Percentiles rank a stretch among this genome's conserved stretches.
These are phyloP conservation scores for Chionis minor DNA, from an alignment of 2,113 vertebrate genomes.

Conservation along the genomic window DNA sequence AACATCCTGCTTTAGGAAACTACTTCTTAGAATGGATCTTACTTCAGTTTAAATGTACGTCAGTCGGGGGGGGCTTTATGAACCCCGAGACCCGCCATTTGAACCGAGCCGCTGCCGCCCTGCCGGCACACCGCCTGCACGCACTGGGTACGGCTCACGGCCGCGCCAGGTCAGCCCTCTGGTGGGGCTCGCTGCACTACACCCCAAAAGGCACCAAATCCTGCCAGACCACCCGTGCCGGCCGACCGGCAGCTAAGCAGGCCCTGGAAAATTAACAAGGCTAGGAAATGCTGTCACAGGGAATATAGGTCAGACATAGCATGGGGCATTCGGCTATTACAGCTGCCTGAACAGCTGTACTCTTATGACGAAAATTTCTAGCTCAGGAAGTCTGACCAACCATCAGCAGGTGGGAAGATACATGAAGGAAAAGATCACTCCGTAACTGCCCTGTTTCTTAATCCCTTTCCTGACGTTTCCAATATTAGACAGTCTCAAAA, in stretches of 20 bases:
- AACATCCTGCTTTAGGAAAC: neutral
- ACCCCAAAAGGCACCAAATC: neutral
- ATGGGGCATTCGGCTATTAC: neutral
- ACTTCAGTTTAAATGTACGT: accelerated
- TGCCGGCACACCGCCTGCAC: accelerated
- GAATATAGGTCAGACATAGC: neutral
- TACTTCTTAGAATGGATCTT: neutral
- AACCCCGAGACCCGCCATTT: neutral
- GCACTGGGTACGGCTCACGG: accelerated
- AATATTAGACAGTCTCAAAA: neutral
- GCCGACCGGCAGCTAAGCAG: too few relatives aligned
- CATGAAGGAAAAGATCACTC: neutral
- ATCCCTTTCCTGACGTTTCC: neutral
- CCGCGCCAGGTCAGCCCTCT: accelerated
- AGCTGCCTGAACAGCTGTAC: neutral
- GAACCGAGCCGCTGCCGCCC: neutral
- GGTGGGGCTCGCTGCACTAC: accelerated
- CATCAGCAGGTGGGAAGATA: neutral
- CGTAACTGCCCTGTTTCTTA: neutral
- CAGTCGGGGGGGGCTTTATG: neutral
- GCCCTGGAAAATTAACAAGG: neutral
- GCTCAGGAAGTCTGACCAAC: neutral
- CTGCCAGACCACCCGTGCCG: accelerated
- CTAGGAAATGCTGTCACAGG: neutral
- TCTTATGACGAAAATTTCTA: neutral